Evolutionary conservation across 2,888 invertebrate species (phyloP).

Genomic region (Sinopyrophorus schimmeli): DNA sequence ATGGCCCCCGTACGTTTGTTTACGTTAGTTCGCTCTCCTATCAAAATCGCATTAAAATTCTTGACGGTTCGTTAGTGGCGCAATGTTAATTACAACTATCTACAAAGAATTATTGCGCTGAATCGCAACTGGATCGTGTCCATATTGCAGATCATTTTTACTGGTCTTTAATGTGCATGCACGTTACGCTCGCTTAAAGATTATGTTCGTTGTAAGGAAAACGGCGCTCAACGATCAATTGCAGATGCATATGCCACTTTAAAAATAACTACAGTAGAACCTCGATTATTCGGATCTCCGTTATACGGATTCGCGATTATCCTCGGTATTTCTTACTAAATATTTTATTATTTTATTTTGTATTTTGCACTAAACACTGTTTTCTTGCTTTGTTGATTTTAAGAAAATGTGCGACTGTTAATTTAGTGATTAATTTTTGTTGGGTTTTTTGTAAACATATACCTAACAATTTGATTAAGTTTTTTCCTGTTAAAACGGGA

Average conservation of each 20-base stretch:
- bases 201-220: conserved; percentile 2
- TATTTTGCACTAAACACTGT: too few species aligned
- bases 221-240: conserved; percentile 1
- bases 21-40: conserved; percentile 14
- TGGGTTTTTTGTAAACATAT: too few species aligned
- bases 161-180: conserved; percentile 2
- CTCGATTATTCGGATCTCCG: too few species aligned
- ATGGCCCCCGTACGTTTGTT: conserved; percentile 9
- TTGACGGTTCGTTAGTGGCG: conserved; percentile 26
- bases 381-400: too few species aligned
- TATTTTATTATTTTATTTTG: too few species aligned
- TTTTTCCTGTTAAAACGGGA: too few species aligned
- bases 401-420: too few species aligned
- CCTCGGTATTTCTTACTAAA: too few species aligned
- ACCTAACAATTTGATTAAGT: too few species aligned
- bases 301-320: too few species aligned
- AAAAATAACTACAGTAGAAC: too few species aligned
- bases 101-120: conserved; percentile 8
- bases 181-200: conserved; percentile 4
- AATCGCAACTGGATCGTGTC: conserved; percentile 14
- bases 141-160: not conserved
- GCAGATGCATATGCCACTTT: not conserved
- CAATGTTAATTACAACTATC: conserved; percentile 24
- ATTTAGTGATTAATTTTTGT: too few species aligned
- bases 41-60: conserved; percentile 36